Evolutionary conservation across 2,113 vertebrate species (phyloP).

Genomic region (Ceyx melanurus): DNA sequence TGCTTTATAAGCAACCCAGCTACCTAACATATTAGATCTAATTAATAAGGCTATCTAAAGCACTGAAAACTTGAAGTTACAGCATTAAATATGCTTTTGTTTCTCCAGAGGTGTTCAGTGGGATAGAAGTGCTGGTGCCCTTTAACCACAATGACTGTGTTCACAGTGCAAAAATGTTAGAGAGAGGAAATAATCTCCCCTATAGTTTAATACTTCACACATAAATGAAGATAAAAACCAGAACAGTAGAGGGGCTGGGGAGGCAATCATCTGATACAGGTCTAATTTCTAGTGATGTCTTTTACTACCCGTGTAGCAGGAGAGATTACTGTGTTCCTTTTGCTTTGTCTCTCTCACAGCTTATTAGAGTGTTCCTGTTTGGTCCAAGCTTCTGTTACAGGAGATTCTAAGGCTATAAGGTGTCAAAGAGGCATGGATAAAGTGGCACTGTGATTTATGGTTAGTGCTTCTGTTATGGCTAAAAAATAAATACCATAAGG

Average conservation of each 20-base stretch:
- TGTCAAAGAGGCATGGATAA: not conserved
- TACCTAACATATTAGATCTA: conserved; percentile 18
- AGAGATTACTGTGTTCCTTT: not conserved
- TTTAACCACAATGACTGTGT: not conserved
- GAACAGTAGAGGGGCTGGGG: not conserved
- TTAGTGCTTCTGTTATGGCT: not conserved
- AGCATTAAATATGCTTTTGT: not conserved
- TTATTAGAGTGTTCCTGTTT: not conserved
- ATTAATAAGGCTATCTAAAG: conserved; percentile 1
- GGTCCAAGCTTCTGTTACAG: not conserved
- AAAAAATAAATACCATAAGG: not conserved
- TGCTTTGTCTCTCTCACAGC: not conserved
- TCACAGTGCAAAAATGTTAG: not conserved
- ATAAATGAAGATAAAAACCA: conserved; percentile 9
- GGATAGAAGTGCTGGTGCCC: not conserved
- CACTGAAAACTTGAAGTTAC: not conserved
- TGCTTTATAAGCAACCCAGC: conserved; percentile 37
- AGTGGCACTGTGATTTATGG: not conserved
- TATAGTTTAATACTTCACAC: not conserved
- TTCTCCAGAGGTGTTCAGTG: not conserved
- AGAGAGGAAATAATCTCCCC: not conserved
- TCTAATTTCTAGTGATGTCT: conserved; percentile 5
- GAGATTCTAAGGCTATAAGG: not conserved
- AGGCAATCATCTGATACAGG: not conserved
- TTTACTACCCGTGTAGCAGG: not conserved